Base-by-base conservation (phyloP, 2,888 invertebrate species). In the Diplolepis rosae region DNA sequence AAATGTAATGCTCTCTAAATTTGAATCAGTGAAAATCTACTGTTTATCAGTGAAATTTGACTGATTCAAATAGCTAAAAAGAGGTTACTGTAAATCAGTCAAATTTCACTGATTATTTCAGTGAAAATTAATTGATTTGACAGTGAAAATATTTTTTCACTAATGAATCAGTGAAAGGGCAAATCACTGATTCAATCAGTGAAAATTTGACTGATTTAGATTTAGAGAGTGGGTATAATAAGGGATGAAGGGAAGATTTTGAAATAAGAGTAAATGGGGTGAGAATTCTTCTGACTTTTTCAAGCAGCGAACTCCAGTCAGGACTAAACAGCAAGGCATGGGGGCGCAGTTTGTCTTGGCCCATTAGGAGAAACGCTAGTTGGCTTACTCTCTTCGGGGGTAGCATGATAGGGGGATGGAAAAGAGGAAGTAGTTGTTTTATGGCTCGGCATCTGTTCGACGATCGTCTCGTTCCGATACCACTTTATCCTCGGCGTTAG, bases 391-490 rank as follows among this genome's bases (percentile, higher is more conserved):
- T 80, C 77, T 77, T 80, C 81, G 70, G 68, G 68, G 45, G 67
- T 71, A 68, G 67, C 48, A 51, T 22, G 70, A 76, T 71, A 72
- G 70, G 72, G 75, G 79, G 75, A 76, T 82, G 80, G 85, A 85
- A 84, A 85, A 80, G 81, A 83, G 86, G 84, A 85, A 87, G 86
- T 82, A 85, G 84, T 87, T 88, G 88, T 88, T 88, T 88, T 88
- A 88, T 88, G 85, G 85, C 84, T 83, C 85, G 83, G 88, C 88
- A 87, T 88, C 88, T 88, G 88, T 88, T 88, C 88, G 88, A 87
- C 88, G 88, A 88, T 88, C 88, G 88, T 87, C 88, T 88, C 88
- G 88, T 88, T 88, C 88, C 88, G 88, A 88, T 88, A 88, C 88
- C 87, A 88, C 88, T 88, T 88, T 88, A 88, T 88, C 86, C 87